phyloP scores from a whole-genome alignment of 2,888 invertebrate species.

The Amblyteles armatorius region DNA sequence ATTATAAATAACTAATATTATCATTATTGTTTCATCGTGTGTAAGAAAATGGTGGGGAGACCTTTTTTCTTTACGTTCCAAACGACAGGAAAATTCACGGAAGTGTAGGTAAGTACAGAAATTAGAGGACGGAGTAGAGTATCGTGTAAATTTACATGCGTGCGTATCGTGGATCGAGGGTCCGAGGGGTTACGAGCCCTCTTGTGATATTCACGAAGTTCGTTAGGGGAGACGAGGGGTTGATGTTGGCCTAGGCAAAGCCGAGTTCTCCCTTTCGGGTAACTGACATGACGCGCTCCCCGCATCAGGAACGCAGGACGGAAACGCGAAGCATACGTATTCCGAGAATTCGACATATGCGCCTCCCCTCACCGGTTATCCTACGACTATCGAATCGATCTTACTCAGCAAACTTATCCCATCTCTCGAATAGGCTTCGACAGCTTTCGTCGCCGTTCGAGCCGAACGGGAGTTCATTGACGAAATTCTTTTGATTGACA shows the following conservation, averaged over 20 bases:
- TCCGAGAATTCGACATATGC: slow-evolving; percentile 44
- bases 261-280: slow-evolving; percentile 23
- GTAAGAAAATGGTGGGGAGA: not conserved
- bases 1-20: not conserved
- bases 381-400: not conserved
- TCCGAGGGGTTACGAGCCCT: slow-evolving; percentile 44
- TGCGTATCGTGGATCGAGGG: slow-evolving; percentile 24
- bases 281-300: not conserved
- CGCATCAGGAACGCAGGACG: not conserved
- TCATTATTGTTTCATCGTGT: not conserved
- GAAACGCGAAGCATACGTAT: slow-evolving; percentile 19
- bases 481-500: no score
- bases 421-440: no score
- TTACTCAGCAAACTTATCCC: not conserved
- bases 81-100: not conserved
- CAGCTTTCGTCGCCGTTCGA: no score
- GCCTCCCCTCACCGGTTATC: not conserved
- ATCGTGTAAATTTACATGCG: slow-evolving; percentile 21
- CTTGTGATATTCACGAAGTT: slow-evolving; percentile 32
- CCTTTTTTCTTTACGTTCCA: not conserved
- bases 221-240: slow-evolving; percentile 36
- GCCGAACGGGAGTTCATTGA: no score
- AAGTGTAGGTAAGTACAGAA: slow-evolving; percentile 4
- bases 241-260: slow-evolving; percentile 62
- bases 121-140: not conserved